phyloP scores from a whole-genome alignment of 1,140 invertebrate species.

The Drosophila pruinosa region DNA sequence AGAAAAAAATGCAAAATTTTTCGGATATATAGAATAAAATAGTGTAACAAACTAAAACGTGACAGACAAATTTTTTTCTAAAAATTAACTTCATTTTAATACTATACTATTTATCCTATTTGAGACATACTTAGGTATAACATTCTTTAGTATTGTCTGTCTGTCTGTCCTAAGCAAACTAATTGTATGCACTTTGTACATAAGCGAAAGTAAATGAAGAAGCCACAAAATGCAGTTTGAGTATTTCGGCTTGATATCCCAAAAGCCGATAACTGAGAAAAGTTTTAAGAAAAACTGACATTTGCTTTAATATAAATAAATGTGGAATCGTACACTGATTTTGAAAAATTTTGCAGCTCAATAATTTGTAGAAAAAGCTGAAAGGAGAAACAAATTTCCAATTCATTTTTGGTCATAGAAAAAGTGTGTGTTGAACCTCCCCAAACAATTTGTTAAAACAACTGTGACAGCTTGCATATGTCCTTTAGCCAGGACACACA shows the following conservation, averaged over 20 bases:
- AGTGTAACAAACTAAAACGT: too few species aligned
- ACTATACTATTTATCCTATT: too few species aligned
- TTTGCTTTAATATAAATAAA: slow-evolving; percentile 10
- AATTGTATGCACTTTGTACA: slow-evolving; percentile 12
- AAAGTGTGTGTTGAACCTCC: slow-evolving; percentile 19
- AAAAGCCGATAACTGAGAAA: background rate
- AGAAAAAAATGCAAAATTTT: too few species aligned
- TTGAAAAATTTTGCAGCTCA: background rate
- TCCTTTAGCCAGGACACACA: slow-evolving; percentile 51
- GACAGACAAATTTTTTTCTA: too few species aligned
- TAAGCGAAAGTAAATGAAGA: background rate
- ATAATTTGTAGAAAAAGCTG: slow-evolving; percentile 13
- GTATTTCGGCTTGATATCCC: background rate
- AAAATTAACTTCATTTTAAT: too few species aligned
- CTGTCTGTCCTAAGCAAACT: background rate
- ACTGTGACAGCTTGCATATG: slow-evolving; percentile 82
- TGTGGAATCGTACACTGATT: slow-evolving; percentile 23
- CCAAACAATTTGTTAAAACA: slow-evolving; percentile 81
- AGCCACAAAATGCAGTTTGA: slow-evolving; percentile 17
- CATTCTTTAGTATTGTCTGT: too few species aligned
- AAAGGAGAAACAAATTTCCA: slow-evolving; percentile 20
- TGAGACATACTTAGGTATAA: too few species aligned
- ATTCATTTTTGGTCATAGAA: slow-evolving; percentile 15
- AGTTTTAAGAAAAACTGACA: background rate
- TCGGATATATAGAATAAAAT: too few species aligned